Evolutionary conservation across 2,797 vertebrate species (phyloP), one percentile per base, ranked within the genome.

Genomic region (Anabas testudineus): DNA sequence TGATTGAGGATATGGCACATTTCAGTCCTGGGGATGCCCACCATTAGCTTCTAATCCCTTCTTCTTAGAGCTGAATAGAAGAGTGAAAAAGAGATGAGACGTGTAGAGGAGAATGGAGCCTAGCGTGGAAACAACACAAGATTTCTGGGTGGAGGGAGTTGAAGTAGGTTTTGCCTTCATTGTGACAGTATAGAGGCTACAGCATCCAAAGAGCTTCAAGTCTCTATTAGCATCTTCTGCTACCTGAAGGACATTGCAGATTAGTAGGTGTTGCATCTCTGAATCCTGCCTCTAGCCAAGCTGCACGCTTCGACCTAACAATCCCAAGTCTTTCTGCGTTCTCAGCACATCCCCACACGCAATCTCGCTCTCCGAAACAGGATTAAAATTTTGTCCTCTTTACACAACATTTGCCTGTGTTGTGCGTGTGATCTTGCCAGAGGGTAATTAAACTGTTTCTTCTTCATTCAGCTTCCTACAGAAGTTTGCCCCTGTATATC

Each of bases 271-370:
- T 82, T 56, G 43, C 54, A 30, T 78, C 71, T 55, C 65, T 49
- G 65, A 48, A n/a, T 61, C 69, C 37, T 66, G 63, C 71, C 68
- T 42, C 79, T 74, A 77, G 77, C 80, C 70, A 82, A 87, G 74
- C 41, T 3, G 54, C 73, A 32, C 54, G 24, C 49, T n/a, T 49
- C 71, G 4, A 68, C 67, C 64, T 3, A 66, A 74, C 36, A 16
- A 45, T 65, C 76, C 26, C n/a, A 66, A 62, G 48, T 62, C 58
- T 71, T 80, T 56, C 61, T 64, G 73, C 18, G 16, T 58, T 65
- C 71, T 71, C 63, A 85, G 39, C 74, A 68, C 73, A 90, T 89
- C 32, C 49, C 80, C 59, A 14, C 71, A 0, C 48, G 78, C 51
- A 19, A 26, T 60, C 48, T 76, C 39, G 8, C 21, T 7, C 69